Base-by-base conservation (phyloP, 2,888 invertebrate species). In the Hirtodrosophila duncani region DNA sequence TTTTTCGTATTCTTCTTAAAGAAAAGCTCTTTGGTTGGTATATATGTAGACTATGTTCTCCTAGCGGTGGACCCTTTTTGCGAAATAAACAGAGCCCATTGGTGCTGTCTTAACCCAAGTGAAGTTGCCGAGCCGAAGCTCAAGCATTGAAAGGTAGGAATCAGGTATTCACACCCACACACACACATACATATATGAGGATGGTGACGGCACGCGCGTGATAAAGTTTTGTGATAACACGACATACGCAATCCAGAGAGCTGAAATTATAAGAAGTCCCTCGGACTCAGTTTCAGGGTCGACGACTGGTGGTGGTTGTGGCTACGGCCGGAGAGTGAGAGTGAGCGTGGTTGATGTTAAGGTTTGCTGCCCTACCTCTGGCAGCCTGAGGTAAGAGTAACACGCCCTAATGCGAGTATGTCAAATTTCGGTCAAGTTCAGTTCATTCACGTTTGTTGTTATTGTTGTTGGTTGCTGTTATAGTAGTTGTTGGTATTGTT, bases 151-250 rank as follows among this genome's bases (percentile, higher is more conserved):
- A 38, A 10, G n/a, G 16, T 10, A 16, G 10, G 33, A 16, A 26
- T 8, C 42, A 43, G 18, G 31, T 24, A 42, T 30, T 30, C 3
- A 30, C 30, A 27, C 10, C 13, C 18, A 27, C 4, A 24, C 5
- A 10, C n/a, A 14, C 9, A 10, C 18, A 38, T 14, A 23, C 17
- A 18, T 16, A 30, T 49, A n/a, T 7, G 18, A 17, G 27, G 8
- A 18, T 17, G n/a, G n/a, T n/a, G n/a, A 23, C 51, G 67, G 74
- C 70, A 67, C 74, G 74, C 63, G 67, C 66, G 64, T 72, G 67
- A 69, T 72, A 72, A 66, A 72, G 64, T 66, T 70, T 66, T 60
- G 65, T 63, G 74, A 70, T 66, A 74, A 70, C 67, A 64, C 44
- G 57, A 59, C 45, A 60, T 62, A 61, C 63, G 57, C 11, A 17